These are phyloP conservation scores for Chiridota heheva DNA, from an alignment of 35 echinoderm and acorn worm species.

Conservation along the genomic window DNA sequence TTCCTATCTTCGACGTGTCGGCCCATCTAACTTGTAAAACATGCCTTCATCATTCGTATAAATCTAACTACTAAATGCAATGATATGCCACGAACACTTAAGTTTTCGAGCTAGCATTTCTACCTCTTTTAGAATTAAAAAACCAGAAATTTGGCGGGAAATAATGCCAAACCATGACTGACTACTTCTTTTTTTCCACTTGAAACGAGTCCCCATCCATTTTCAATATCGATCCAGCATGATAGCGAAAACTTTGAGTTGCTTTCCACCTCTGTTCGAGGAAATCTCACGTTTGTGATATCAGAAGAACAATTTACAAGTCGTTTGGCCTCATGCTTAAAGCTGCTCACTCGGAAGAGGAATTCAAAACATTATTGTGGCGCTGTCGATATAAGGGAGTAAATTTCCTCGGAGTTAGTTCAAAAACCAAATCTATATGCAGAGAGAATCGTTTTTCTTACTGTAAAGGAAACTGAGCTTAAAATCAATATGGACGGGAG, in stretches of 20 bases:
- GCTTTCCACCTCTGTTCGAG: not conserved
- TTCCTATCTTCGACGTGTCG: too few relatives aligned
- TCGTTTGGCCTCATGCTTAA: constrained; percentile 41
- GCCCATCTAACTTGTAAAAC: too few relatives aligned
- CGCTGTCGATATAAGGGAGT: constrained; percentile 14
- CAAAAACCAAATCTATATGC: constrained; percentile 48
- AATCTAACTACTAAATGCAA: too few relatives aligned
- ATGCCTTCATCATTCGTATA: too few relatives aligned
- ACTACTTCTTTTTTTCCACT: constrained; percentile 18
- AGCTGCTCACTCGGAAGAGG: constrained; percentile 21
- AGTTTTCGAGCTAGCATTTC: constrained; percentile 4
- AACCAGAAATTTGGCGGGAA: constrained; percentile 21
- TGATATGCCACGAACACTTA: constrained; percentile 47
- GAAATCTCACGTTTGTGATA: constrained; percentile 31
- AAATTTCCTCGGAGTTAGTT: constrained; percentile 35
- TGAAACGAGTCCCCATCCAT: constrained; percentile 34
- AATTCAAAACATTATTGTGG: constrained; percentile 44
- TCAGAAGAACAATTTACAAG: constrained; percentile 34
- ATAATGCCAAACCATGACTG: constrained; percentile 38
- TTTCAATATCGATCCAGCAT: constrained; percentile 26
- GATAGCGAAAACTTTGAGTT: constrained; percentile 20
- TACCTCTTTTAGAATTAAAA: constrained; percentile 11
- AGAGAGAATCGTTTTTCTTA: constrained; percentile 40
- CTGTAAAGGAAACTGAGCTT: constrained; percentile 34
- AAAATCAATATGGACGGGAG: constrained; percentile 44